phyloP scores from a whole-genome alignment of 2,888 invertebrate genomes.

The Leptinotarsa juncta region DNA sequence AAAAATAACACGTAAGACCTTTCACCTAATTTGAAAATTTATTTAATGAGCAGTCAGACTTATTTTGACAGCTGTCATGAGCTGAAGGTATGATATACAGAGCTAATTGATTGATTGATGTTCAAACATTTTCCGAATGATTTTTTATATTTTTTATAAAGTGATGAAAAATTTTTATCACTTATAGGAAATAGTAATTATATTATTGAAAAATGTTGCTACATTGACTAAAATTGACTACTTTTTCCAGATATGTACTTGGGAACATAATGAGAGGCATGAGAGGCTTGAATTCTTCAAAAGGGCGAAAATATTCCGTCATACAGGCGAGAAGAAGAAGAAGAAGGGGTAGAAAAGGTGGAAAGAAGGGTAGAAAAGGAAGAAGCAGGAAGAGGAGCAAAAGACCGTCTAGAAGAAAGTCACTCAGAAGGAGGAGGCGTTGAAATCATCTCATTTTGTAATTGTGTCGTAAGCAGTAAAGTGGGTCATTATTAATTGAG shows the following conservation, averaged over 20 bases:
- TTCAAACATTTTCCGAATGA: too few species aligned
- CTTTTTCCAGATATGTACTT: slow-evolving; percentile 37
- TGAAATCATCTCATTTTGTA: slow-evolving; percentile 9
- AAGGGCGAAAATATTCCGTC: background rate
- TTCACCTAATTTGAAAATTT: too few species aligned
- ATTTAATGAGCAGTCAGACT: too few species aligned
- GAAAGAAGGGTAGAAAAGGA: slow-evolving; percentile 13
- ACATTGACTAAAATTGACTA: too few species aligned
- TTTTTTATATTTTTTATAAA: too few species aligned
- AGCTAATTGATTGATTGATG: too few species aligned
- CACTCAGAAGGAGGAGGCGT: slow-evolving; percentile 13
- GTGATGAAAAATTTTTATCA: too few species aligned
- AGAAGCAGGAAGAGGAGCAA: slow-evolving; percentile 25
- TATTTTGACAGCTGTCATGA: background rate
- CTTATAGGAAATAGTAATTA: too few species aligned
- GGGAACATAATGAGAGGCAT: slow-evolving; percentile 40
- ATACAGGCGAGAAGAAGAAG: slow-evolving; percentile 23
- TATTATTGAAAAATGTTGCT: too few species aligned
- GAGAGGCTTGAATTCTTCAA: slow-evolving; percentile 27
- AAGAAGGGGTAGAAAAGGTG: slow-evolving; percentile 15
- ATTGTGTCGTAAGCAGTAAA: slow-evolving; percentile 2
- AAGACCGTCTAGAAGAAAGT: slow-evolving; percentile 27
- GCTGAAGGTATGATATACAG: too few species aligned
- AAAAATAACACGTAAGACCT: slow-evolving; percentile 41
- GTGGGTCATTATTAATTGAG: background rate